A percentile compares a stretch with the other conserved stretches of the same genome.
These are phyloP conservation scores for Noctua janthina DNA, from an alignment of 2,888 invertebrate species.

Conservation along the genomic window DNA sequence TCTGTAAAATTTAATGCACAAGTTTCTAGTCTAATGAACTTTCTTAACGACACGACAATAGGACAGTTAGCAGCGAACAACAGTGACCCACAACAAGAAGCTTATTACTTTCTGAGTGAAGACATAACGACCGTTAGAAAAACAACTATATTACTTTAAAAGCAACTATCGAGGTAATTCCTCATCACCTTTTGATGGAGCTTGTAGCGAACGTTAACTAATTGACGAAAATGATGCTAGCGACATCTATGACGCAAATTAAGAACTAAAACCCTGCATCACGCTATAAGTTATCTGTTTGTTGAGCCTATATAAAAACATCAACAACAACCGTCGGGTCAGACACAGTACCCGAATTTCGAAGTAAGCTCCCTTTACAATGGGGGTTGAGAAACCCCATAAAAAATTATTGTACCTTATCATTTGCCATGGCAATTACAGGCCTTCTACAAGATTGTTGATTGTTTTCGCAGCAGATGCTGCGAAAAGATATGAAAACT, in stretches of 20 bases:
- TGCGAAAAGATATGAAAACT: not conserved
- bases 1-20: constrained; percentile 31
- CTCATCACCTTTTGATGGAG: not conserved
- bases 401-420: not conserved
- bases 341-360: not conserved
- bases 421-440: not conserved
- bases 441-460: not conserved
- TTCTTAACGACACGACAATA: constrained; percentile 36
- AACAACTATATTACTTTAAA: too few relatives aligned
- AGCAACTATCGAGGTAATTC: not conserved
- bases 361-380: too few relatives aligned
- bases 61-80: not conserved
- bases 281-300: too few relatives aligned
- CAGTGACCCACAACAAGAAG: not conserved
- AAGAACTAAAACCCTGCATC: not conserved
- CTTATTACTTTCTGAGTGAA: not conserved
- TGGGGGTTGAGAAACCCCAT: too few relatives aligned
- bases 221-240: not conserved
- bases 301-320: too few relatives aligned
- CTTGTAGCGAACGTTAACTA: not conserved
- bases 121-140: not conserved
- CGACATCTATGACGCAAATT: not conserved
- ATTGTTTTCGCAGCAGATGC: too few relatives aligned
- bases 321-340: too few relatives aligned
- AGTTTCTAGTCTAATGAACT: constrained; percentile 44